A percentile compares a stretch with the other conserved stretches of the same genome.
Evolutionary conservation across 2,113 vertebrate species (phyloP).

Genomic region (Rattus rattus): DNA sequence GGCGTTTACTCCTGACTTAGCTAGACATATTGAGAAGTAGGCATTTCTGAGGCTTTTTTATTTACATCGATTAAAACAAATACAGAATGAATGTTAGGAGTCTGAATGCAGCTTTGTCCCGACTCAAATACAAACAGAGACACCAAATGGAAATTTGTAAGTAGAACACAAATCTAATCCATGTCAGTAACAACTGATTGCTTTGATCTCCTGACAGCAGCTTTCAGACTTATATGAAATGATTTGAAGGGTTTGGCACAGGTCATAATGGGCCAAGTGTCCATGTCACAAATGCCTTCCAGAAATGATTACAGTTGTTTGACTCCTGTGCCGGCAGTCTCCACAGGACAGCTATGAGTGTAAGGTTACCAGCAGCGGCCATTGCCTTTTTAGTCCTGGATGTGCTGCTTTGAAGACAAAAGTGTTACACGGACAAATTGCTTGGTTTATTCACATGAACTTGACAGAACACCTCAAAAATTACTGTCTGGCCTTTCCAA

Average conservation of each 20-base stretch:
- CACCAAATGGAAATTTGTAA: slow-evolving; percentile 46
- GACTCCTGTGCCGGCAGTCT: slow-evolving; percentile 60
- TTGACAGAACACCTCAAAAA: slow-evolving; percentile 16
- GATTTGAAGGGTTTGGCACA: slow-evolving; percentile 53
- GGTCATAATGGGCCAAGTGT: slow-evolving; percentile 28
- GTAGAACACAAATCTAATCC: neutral
- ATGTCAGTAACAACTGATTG: neutral
- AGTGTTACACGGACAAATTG: slow-evolving; percentile 16
- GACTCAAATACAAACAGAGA: slow-evolving; percentile 69
- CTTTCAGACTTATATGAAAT: neutral
- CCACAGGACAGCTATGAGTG: slow-evolving; percentile 53
- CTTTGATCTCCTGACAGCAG: neutral
- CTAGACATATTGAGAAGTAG: slow-evolving; percentile 67
- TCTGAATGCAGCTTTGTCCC: slow-evolving; percentile 68
- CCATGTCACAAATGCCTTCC: slow-evolving; percentile 65
- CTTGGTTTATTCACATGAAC: slow-evolving; percentile 32
- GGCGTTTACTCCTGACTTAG: slow-evolving; percentile 65
- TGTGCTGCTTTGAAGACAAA: slow-evolving; percentile 54
- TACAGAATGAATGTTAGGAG: slow-evolving; percentile 76
- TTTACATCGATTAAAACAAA: slow-evolving; percentile 81
- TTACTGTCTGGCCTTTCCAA: slow-evolving; percentile 31
- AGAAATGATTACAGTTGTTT: slow-evolving; percentile 62
- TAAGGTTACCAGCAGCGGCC: slow-evolving; percentile 47
- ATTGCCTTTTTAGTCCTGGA: slow-evolving; percentile 50
- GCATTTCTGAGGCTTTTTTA: slow-evolving; percentile 74